Base-by-base conservation (phyloP, 2,113 vertebrate species). In the Arenaria interpres region DNA sequence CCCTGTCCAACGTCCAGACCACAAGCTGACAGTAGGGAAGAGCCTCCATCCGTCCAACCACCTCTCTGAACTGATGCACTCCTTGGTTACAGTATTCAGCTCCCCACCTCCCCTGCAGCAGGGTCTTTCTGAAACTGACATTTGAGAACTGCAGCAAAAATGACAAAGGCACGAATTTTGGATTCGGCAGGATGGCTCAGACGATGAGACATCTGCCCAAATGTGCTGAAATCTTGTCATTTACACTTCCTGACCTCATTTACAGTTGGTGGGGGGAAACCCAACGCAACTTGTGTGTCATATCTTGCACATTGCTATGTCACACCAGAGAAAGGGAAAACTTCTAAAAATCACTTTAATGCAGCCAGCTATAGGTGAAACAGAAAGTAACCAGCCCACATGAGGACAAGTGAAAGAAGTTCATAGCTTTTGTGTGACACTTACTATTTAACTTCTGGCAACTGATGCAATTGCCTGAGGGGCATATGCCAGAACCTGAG, bases 261-360 rank as follows among this genome's bases (percentile, higher is more conserved):
- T 90, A 66, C 53, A 45, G 88, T 85, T 59, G 63, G 54, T 37
- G 30, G 43, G 92, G 90, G 86, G 79, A 96, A 96, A 93, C 59
- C 62, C 90, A 69, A 4, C 1, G 4, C 30, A 60, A 68, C 33
- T 56, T 73, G 35, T 18, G 18, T 77, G 67, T 85, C 75, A 13
- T 84, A 75, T 89, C 73, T 78, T 78, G 39, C 76, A 60, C 27
- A 14, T 64, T 28, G 43, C 19, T 87, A 87, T 2, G 10, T 77
- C 84, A 94, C 43, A 89, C 21, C 33, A 87, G 30, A 78, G 46
- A 81, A 89, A 71, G 57, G 12, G 43, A 93, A 81, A 89, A 71
- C 25, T 67, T 76, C 6, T 6, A 7, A 57, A 94, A 88, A 79
- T 53, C 62, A 69, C 19, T n/a, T 57, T 64, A 63, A 68, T 21